Base-by-base conservation (phyloP, 2,797 vertebrate species). In the Saguinus oedipus region DNA sequence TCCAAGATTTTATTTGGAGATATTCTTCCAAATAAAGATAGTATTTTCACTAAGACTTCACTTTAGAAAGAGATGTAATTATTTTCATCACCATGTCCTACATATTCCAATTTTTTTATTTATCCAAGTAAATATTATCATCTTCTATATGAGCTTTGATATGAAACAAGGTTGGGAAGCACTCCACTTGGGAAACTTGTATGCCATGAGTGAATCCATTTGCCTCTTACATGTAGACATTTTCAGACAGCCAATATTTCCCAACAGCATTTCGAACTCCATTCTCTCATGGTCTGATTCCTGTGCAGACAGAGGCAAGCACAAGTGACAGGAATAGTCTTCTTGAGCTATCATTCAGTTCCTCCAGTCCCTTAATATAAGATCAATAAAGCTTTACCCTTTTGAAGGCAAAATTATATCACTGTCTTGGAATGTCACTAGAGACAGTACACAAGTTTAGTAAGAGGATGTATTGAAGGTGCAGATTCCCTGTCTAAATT, bases 371-470 rank as follows among this genome's bases (percentile, higher is more conserved):
- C 94, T 94, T 90, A 72, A 84, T 88, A 92, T 55, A 53, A 70
- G 57, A 97, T 96, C 81, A 95, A 90, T 87, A 93, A 90, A 88
- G 33, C 30, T 75, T 59, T 11, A 90, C 75, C 75, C 36, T 88
- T 93, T 83, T 92, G 61, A 92, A 95, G 61, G 72, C 81, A 95
- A 87, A 98, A 93, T 64, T 87, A 89, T 55, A 90, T 42, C 57
- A 70, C 36, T 44, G 22, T 68, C 53, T 74, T 93, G n/a, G n/a
- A 95, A 81, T 87, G 42, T 72, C 95, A 94, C 26, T 76, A 48
- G 87, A 84, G 90, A 70, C 20, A 95, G 7, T 26, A 12, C 12
- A 17, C 48, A 53, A 88, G 27, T 93, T 95, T 59, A 81, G 30
- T 53, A 64, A 92, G 27, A 93, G 39, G 68, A 75, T 76, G 17